Evolutionary conservation across 2,113 vertebrate species (phyloP).

Genomic region (Plecotus auritus): DNA sequence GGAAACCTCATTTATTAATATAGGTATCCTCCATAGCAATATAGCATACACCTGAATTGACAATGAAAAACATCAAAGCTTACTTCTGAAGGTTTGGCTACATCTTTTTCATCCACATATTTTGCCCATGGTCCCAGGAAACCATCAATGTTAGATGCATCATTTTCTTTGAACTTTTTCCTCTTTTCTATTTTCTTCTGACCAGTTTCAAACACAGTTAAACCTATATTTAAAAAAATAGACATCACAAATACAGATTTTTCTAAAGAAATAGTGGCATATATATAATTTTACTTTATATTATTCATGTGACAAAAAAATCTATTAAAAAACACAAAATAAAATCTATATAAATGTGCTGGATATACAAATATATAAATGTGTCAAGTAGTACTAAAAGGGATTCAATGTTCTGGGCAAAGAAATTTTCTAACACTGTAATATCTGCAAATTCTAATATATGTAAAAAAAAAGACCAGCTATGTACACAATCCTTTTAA

Average conservation of each 20-base stretch:
- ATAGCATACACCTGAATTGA: not conserved
- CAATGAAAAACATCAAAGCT: slow-evolving; percentile 55
- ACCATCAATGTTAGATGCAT: slow-evolving; percentile 93
- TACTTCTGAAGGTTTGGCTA: slow-evolving; percentile 96
- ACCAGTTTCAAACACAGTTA: slow-evolving; percentile 95
- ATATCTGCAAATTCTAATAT: not conserved
- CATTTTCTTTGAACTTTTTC: slow-evolving; percentile 96
- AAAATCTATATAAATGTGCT: slow-evolving; percentile 18
- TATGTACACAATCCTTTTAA: not conserved
- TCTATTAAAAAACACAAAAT: not conserved
- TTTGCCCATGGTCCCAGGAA: slow-evolving; percentile 98
- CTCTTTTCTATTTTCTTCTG: slow-evolving; percentile 93
- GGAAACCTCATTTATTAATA: slow-evolving; percentile 23
- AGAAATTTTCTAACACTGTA: not conserved
- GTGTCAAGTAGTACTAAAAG: not conserved
- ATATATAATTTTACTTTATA: not conserved
- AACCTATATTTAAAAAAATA: slow-evolving; percentile 78
- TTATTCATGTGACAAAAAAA: not conserved
- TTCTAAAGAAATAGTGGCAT: not conserved
- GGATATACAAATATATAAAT: not conserved
- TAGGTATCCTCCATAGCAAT: not conserved
- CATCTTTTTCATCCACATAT: slow-evolving; percentile 95
- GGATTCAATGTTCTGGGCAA: not conserved
- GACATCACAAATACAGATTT: not conserved
- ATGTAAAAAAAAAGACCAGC: not conserved